These are phyloP conservation scores for Actinemys pallida DNA, from an alignment of 2,113 vertebrate species.

Conservation along the genomic window DNA sequence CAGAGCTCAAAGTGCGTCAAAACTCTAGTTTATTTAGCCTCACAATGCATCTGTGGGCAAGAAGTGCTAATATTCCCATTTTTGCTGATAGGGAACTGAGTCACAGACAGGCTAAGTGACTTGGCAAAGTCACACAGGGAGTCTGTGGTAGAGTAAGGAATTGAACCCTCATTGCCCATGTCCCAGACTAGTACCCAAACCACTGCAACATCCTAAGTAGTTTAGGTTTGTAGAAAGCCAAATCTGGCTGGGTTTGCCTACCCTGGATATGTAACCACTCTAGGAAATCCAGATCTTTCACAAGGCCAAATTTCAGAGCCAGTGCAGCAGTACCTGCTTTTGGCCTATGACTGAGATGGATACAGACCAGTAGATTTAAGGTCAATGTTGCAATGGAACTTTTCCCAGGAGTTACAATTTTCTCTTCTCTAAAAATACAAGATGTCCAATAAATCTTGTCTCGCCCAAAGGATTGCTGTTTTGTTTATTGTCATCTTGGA, in stretches of 20 bases:
- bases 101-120: neutral
- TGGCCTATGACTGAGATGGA: neutral
- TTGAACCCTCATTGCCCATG: neutral
- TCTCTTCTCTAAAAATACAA: neutral
- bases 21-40: neutral
- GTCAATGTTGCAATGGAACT: neutral
- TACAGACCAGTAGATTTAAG: neutral
- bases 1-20: neutral
- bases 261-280: neutral
- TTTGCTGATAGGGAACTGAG: neutral
- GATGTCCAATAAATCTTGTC: neutral
- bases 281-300: neutral
- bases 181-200: neutral
- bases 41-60: neutral
- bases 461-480: neutral
- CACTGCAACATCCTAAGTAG: neutral
- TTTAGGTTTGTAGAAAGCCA: neutral
- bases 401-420: neutral
- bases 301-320: neutral
- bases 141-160: neutral
- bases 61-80: neutral
- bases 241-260: neutral
- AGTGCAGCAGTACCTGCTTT: neutral
- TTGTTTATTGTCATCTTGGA: neutral
- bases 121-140: neutral